Evolutionary conservation across 2,888 invertebrate species (phyloP), one percentile per base, ranked within the genome.

Genomic region (Agonopterix subpropinquella): DNA sequence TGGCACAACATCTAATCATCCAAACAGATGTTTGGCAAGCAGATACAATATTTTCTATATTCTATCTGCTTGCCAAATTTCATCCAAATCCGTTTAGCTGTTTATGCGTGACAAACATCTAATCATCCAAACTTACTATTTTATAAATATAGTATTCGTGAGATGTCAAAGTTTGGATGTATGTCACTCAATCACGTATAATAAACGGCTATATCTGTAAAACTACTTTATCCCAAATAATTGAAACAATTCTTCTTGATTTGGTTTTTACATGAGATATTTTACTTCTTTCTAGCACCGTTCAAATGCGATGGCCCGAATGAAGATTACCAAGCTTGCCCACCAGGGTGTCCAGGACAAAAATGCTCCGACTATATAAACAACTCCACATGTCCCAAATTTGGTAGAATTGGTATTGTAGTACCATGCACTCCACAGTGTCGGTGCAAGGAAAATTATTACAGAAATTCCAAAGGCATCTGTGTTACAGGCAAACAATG

Each of bases 401-500:
- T 28, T 36, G 47, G 18, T 36, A 35, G 13, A 45, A 49, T 49
- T 28, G 42, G 36, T 11, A 49, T 55, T 35, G 45, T 49, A 4
- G 45, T 41, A 3, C 35, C 10, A 28, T 70, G 66, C 41, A 46
- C 51, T 9, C 52, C 56, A 7, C 51, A 52, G 15, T 70, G 70
- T 35, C 59, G 64, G 44, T 69, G 70, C 47, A 48, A 41, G 1
- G 0, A 42, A 2, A 55, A 55, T 9, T 57, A 48, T 43, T 65
- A 49, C 37, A 66, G 59, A 45, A 59, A 62, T 35, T 36, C 46
- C 4, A 41, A 49, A 35, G 63, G 61, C 41, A 51, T 59, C 5
- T 68, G 67, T 39, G 51, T 66, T 3, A 37, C 51, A 4, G 52
- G 47, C 18, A 36, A n/a, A 11, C 45, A 62, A 47, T 69, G 68